A percentile compares a stretch with the other conserved stretches of the same genome.
These are phyloP conservation scores for Falco rusticolus DNA, from an alignment of 2,797 vertebrate species.

Conservation along the genomic window DNA sequence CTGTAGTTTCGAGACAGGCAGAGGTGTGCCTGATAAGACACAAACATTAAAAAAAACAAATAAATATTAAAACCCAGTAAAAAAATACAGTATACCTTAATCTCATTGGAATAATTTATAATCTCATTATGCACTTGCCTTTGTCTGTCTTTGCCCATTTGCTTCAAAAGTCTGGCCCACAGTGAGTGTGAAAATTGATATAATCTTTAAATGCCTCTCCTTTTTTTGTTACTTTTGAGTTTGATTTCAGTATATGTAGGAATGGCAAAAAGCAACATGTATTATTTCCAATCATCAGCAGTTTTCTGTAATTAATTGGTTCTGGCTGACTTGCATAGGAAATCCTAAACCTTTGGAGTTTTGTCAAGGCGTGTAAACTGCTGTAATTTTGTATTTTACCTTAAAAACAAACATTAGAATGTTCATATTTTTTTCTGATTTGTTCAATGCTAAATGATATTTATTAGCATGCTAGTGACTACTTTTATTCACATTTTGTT, in stretches of 20 bases:
- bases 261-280: not conserved
- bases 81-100: not conserved
- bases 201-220: not conserved
- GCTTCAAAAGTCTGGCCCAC: not conserved
- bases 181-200: not conserved
- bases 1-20: not conserved
- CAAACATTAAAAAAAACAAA: not conserved
- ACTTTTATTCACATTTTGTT: conserved; percentile 11
- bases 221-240: conserved; percentile 9
- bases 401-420: not conserved
- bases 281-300: not conserved
- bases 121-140: not conserved
- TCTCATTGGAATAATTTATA: not conserved
- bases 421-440: not conserved
- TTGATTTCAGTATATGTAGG: not conserved
- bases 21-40: not conserved
- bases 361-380: not conserved
- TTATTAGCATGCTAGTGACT: not conserved
- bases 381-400: not conserved
- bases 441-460: not conserved
- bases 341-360: not conserved
- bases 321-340: not conserved
- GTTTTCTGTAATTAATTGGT: not conserved
- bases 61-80: not conserved
- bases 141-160: conserved; percentile 6